phyloP scores from a whole-genome alignment of 2,113 vertebrate genomes.

The Dasyurus viverrinus region DNA sequence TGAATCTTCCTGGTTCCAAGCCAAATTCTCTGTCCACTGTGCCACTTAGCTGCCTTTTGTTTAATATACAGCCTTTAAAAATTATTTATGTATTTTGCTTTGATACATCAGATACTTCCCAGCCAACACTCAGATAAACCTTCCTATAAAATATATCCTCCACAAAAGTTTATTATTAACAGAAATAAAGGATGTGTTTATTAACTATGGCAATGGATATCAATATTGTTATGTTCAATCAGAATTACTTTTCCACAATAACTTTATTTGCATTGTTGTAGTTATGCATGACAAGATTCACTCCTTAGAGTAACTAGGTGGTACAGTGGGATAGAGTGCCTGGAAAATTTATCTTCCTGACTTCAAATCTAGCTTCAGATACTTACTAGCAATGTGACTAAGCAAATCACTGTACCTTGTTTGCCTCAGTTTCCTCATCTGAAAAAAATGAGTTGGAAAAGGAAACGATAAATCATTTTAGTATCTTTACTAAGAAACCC shows the following conservation, averaged over 20 bases:
- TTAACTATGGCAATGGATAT: background rate
- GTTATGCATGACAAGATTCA: background rate
- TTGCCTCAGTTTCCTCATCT: background rate
- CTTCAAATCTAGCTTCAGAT: background rate
- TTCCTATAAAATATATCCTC: background rate
- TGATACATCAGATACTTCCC: background rate
- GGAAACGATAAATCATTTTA: background rate
- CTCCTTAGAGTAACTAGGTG: background rate
- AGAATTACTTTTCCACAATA: background rate
- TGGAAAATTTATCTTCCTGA: background rate
- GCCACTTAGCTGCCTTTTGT: background rate
- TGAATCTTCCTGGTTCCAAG: background rate
- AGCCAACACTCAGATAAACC: background rate
- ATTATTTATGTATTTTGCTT: background rate
- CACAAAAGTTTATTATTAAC: background rate
- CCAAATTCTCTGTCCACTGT: background rate
- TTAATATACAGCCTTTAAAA: background rate
- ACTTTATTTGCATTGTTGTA: background rate
- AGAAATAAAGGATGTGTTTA: background rate
- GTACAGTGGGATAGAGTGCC: background rate
- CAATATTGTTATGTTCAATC: background rate
- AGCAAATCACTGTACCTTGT: background rate
- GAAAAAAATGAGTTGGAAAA: background rate
- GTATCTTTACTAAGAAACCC: background rate
- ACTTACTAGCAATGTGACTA: background rate